These are phyloP conservation scores for Ryuthela nishihirai DNA, from an alignment of 2,888 invertebrate species.

Conservation along the genomic window DNA sequence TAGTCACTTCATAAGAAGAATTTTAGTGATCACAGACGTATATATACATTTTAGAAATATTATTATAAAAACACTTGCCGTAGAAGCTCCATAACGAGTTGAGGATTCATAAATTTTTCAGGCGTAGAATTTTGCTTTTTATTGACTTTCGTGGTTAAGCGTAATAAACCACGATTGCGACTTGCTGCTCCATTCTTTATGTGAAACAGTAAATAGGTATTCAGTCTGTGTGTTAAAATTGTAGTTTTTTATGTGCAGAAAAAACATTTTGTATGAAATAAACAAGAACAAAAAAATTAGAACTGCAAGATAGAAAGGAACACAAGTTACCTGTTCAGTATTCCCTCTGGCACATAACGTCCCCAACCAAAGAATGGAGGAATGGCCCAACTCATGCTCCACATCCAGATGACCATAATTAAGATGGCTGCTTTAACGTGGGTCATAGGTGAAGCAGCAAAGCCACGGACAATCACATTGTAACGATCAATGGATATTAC, in stretches of 20 bases:
- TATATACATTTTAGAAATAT: no score
- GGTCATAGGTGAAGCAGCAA: constrained; percentile 46
- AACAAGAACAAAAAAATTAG: neutral
- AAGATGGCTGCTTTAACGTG: constrained; percentile 41
- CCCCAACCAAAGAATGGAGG: constrained; percentile 50
- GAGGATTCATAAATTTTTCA: no score
- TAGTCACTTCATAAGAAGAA: no score
- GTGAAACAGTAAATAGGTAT: no score
- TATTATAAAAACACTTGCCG: no score
- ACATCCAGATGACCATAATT: constrained; percentile 48
- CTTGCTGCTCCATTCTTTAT: no score
- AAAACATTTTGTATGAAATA: neutral
- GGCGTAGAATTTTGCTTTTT: no score
- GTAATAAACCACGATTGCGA: no score
- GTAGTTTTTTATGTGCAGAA: neutral
- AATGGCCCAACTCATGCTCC: constrained; percentile 46
- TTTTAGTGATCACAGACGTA: no score
- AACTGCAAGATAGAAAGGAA: neutral
- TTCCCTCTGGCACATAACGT: constrained; percentile 18
- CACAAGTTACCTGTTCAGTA: constrained; percentile 13
- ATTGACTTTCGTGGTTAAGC: no score
- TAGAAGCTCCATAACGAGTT: no score
- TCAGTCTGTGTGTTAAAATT: no score
- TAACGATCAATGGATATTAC: constrained; percentile 50
- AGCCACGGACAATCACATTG: constrained; percentile 49